These are phyloP conservation scores for Nycteola revayana DNA, from an alignment of 2,888 invertebrate species.

Conservation along the genomic window DNA sequence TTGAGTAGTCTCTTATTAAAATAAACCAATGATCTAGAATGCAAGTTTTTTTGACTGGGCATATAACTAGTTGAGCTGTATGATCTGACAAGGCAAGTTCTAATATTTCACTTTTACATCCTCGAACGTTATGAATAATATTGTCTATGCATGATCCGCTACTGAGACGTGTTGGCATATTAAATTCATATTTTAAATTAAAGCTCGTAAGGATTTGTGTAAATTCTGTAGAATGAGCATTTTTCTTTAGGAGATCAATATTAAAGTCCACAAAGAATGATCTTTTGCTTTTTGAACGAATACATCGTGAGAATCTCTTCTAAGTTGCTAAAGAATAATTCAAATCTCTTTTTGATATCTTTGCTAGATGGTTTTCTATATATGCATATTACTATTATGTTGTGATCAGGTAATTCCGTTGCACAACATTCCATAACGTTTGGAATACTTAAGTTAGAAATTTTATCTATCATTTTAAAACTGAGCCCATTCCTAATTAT, in stretches of 20 bases:
- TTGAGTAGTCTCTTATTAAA: neutral
- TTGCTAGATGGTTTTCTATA: too few relatives aligned
- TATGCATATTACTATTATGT: too few relatives aligned
- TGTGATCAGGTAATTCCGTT: too few relatives aligned
- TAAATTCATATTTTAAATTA: neutral
- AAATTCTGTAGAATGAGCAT: neutral
- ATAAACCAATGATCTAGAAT: neutral
- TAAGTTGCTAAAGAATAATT: neutral
- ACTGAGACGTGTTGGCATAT: neutral
- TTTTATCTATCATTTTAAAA: neutral
- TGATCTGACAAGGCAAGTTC: neutral
- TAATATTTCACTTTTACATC: neutral
- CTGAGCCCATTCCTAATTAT: neutral
- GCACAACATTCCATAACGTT: neutral
- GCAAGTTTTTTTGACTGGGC: neutral
- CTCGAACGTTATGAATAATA: neutral
- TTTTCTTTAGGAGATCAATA: neutral
- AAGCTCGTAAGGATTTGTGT: neutral
- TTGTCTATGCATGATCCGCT: neutral
- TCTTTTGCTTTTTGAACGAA: neutral
- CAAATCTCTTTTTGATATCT: too few relatives aligned
- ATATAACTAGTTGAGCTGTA: neutral
- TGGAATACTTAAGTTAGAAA: neutral
- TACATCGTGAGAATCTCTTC: neutral
- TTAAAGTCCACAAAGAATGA: neutral